Percentiles rank a stretch among this genome's conserved stretches.
phyloP scores from a whole-genome alignment of 1,140 invertebrate species.

The Nebria ingens region DNA sequence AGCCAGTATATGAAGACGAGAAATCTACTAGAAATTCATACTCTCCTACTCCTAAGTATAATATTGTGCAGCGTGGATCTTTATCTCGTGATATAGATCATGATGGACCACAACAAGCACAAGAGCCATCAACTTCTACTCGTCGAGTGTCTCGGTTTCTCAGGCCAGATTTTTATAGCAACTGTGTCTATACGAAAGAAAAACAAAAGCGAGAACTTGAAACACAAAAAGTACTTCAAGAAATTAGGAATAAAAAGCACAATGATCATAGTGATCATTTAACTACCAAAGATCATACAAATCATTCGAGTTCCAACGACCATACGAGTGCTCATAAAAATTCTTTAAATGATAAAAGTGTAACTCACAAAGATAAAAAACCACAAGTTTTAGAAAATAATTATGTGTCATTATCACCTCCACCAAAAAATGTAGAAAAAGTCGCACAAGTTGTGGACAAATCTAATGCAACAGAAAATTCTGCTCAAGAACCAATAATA shows the following conservation, averaged over 20 bases:
- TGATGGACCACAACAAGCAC: neutral
- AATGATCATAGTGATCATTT: constrained; percentile 21
- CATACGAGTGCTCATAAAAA: neutral
- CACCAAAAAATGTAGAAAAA: constrained; percentile 27
- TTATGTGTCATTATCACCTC: too few relatives aligned
- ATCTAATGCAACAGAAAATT: too few relatives aligned
- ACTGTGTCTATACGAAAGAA: constrained; percentile 56
- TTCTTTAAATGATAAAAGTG: neutral
- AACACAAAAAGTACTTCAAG: constrained; percentile 50
- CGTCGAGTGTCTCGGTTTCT: constrained; percentile 57
- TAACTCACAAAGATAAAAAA: neutral
- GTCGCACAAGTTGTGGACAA: neutral
- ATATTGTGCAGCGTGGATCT: neutral
- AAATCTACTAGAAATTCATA: neutral
- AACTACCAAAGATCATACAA: neutral
- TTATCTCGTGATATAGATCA: neutral
- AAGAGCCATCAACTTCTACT: constrained; percentile 10
- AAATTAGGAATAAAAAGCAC: constrained; percentile 49
- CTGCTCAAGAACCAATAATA: too few relatives aligned
- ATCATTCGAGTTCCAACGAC: neutral
- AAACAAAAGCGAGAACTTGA: constrained; percentile 54
- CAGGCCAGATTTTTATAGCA: constrained; percentile 68
- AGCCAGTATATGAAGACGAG: neutral
- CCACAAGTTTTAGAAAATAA: too few relatives aligned
- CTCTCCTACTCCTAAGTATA: neutral